Evolutionary conservation across 2,797 vertebrate genomes (phyloP).

Genomic region (Cirrhinus molitorella): DNA sequence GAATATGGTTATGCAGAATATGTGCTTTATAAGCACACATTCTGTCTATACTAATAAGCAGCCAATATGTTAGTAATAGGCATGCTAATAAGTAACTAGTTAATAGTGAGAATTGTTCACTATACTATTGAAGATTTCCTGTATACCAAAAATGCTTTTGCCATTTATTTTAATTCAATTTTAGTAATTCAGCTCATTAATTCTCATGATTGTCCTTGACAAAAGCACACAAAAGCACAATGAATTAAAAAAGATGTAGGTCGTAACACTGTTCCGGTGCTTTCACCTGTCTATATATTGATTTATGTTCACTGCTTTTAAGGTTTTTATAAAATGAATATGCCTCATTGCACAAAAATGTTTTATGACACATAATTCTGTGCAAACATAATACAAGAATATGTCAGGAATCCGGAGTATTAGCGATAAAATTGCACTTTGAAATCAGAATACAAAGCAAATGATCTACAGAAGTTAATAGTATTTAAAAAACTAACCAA

Average conservation of each 20-base stretch:
- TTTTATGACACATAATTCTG: not conserved
- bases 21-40: too few species aligned
- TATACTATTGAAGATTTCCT: too few species aligned
- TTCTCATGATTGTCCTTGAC: conserved; percentile 9
- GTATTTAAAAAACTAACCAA: too few species aligned
- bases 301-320: not conserved
- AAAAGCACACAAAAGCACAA: not conserved
- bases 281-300: not conserved
- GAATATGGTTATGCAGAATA: too few species aligned
- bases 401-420: not conserved
- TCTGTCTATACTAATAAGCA: too few species aligned
- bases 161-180: not conserved
- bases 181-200: conserved; percentile 16
- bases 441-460: not conserved
- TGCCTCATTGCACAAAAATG: not conserved
- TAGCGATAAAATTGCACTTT: not conserved
- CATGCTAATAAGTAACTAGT: too few species aligned
- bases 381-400: not conserved
- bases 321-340: not conserved
- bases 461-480: too few species aligned
- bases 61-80: too few species aligned
- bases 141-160: not conserved
- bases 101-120: too few species aligned
- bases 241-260: not conserved
- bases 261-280: not conserved